A percentile compares a stretch with the other conserved stretches of the same genome.
Evolutionary conservation across 2,888 invertebrate genomes (phyloP).

Genomic region (Geotrupes spiniger): DNA sequence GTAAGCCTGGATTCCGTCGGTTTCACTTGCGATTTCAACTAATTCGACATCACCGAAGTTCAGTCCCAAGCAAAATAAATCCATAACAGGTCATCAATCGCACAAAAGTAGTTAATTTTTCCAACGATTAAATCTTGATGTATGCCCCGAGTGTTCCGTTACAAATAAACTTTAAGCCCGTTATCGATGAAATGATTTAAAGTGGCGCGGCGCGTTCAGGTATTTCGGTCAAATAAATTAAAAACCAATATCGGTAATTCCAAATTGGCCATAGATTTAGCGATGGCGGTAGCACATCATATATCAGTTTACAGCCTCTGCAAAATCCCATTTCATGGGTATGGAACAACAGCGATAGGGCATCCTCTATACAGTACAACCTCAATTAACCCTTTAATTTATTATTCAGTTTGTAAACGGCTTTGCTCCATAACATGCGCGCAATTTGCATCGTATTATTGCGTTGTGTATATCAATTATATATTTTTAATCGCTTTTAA

Average conservation of each 20-base stretch:
- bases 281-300: constrained; percentile 8
- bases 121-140: too few species aligned
- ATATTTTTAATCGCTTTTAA: constrained; percentile 28
- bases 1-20: too few species aligned
- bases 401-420: constrained; percentile 36
- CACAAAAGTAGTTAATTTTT: too few species aligned
- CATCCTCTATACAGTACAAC: constrained; percentile 24
- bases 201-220: not conserved
- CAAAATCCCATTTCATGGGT: constrained; percentile 26
- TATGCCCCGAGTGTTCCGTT: too few species aligned
- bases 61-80: too few species aligned
- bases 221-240: constrained; percentile 12
- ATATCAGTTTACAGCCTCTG: constrained; percentile 12
- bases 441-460: constrained; percentile 35
- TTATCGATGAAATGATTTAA: constrained; percentile 5
- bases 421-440: constrained; percentile 32
- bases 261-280: constrained; percentile 10
- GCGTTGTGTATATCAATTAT: constrained; percentile 27
- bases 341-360: constrained; percentile 26
- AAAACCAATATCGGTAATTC: constrained; percentile 15
- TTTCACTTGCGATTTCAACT: too few species aligned
- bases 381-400: constrained; percentile 38
- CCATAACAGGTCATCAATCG: too few species aligned
- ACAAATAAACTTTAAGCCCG: not conserved
- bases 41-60: too few species aligned